Percentiles rank a stretch among this genome's conserved stretches.
phyloP scores from a whole-genome alignment of 1,140 invertebrate genomes.

The Diploscapter pachys region DNA sequence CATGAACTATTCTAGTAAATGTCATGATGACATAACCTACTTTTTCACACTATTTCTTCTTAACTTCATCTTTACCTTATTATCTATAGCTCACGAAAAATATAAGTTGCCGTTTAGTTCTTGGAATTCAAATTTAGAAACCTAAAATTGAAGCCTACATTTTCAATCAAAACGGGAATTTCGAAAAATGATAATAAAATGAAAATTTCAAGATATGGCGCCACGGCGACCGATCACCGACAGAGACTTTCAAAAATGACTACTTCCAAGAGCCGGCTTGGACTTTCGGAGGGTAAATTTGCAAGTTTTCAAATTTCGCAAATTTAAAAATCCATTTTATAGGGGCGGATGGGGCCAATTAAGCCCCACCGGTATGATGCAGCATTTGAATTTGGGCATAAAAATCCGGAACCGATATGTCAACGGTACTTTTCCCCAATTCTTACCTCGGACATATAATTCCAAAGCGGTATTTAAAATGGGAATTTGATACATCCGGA shows the following conservation, averaged over 20 bases:
- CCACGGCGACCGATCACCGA: conserved; percentile 35
- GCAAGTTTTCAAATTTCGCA: conserved; percentile 27
- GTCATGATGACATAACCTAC: too few relatives aligned
- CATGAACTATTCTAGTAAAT: too few relatives aligned
- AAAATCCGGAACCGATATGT: conserved; percentile 21
- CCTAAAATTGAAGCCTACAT: too few relatives aligned
- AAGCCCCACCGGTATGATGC: conserved; percentile 22
- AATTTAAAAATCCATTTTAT: background rate
- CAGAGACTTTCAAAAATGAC: conserved; percentile 22
- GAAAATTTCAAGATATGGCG: conserved; percentile 25
- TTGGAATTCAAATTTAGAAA: too few relatives aligned
- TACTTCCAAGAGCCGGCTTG: conserved; percentile 24
- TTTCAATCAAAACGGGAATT: too few relatives aligned
- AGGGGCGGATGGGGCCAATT: background rate
- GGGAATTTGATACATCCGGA: background rate
- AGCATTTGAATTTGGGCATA: conserved; percentile 29
- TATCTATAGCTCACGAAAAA: too few relatives aligned
- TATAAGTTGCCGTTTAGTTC: too few relatives aligned
- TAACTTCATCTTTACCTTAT: too few relatives aligned
- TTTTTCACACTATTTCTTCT: too few relatives aligned
- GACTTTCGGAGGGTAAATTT: conserved; percentile 29
- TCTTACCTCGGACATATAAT: conserved; percentile 13
- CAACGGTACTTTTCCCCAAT: conserved; percentile 8
- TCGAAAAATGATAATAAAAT: background rate
- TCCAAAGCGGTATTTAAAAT: conserved; percentile 21